Conservation (phyloP, 2,888 invertebrate species). For the Sipha maydis region DNA sequence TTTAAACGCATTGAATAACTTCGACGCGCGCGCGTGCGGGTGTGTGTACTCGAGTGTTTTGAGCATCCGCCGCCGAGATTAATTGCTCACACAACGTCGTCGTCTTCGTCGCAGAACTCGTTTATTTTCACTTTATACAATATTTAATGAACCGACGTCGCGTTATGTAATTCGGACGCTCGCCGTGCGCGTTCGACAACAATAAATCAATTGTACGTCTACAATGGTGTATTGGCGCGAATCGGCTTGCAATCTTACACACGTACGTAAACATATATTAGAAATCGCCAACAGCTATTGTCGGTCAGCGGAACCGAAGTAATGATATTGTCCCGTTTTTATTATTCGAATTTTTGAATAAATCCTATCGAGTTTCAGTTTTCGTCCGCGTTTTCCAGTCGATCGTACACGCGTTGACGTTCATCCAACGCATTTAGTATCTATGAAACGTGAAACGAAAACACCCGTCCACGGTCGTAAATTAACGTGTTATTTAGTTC, state of each 20-base stretch:
- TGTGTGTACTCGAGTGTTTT: background rate
- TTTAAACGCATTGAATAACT: background rate
- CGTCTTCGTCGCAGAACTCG: constrained; percentile 2
- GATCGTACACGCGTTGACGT: background rate
- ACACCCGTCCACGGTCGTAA: too few species aligned
- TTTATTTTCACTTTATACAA: background rate
- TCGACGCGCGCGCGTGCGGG: too few species aligned
- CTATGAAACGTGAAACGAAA: too few species aligned
- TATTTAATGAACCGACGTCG: background rate
- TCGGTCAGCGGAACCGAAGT: background rate
- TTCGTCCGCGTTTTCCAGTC: background rate
- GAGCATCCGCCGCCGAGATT: background rate
- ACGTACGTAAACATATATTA: too few species aligned
- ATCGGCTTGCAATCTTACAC: background rate
- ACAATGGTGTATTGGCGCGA: background rate
- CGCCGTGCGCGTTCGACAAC: background rate
- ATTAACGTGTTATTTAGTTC: too few species aligned
- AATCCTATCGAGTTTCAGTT: too few species aligned
- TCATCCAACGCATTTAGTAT: too few species aligned
- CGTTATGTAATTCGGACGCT: background rate
- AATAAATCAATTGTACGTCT: background rate
- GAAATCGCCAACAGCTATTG: too few species aligned
- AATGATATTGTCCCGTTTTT: too few species aligned
- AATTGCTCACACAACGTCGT: background rate
- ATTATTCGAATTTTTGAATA: too few species aligned